These are phyloP conservation scores for Orussus abietinus DNA, from an alignment of 1,140 invertebrate genomes.

Conservation along the genomic window DNA sequence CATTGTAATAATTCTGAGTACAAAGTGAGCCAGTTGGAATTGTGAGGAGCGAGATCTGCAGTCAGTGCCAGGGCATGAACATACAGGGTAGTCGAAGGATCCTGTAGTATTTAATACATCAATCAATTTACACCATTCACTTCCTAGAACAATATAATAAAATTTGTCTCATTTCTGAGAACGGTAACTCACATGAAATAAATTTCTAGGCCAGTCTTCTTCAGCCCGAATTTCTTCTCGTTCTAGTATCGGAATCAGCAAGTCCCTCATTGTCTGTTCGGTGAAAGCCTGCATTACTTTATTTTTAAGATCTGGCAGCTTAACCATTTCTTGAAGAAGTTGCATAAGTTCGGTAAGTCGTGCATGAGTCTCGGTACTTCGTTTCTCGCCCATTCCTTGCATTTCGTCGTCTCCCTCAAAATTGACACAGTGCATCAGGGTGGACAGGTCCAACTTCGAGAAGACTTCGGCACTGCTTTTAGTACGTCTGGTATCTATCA, in stretches of 20 bases:
- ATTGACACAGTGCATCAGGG: slow-evolving; percentile 36
- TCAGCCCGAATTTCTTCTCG: slow-evolving; percentile 16
- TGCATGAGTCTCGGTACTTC: slow-evolving; percentile 23
- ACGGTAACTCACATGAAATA: slow-evolving; percentile 33
- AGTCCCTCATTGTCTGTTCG: slow-evolving; percentile 33
- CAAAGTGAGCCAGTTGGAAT: slow-evolving; percentile 49
- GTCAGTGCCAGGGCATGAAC: slow-evolving; percentile 50
- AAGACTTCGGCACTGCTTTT: slow-evolving; percentile 30
- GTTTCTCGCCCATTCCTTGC: slow-evolving; percentile 21
- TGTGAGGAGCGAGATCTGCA: slow-evolving; percentile 45
- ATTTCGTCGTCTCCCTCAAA: slow-evolving; percentile 24
- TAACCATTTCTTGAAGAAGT: slow-evolving; percentile 50
- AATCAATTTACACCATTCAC: no score
- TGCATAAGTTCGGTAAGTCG: slow-evolving; percentile 49
- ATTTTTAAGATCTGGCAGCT: slow-evolving; percentile 32
- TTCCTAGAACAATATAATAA: neutral
- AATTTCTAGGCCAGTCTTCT: slow-evolving; percentile 32
- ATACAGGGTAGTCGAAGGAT: slow-evolving; percentile 46
- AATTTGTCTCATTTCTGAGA: neutral
- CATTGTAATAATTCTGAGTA: slow-evolving; percentile 48
- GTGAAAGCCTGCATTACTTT: slow-evolving; percentile 43
- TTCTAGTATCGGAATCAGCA: slow-evolving; percentile 34
- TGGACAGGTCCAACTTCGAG: slow-evolving; percentile 37
- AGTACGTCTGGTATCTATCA: slow-evolving; percentile 31
- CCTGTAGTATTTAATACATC: slow-evolving; percentile 29